Percentiles rank a stretch among this genome's conserved stretches.
Conservation (phyloP, 2,113 vertebrate species). For the Eulemur rufifrons region DNA sequence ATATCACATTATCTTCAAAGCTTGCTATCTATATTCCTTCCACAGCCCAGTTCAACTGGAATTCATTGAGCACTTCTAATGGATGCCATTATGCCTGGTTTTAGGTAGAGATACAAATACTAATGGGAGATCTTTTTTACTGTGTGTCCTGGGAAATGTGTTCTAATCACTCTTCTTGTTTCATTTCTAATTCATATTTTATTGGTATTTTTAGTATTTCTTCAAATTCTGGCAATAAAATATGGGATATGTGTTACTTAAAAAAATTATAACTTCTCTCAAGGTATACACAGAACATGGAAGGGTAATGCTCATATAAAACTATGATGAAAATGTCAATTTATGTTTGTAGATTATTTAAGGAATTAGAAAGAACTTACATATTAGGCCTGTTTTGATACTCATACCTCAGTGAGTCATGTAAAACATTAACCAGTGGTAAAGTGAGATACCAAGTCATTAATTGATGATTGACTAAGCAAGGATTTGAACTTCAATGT, state of each 20-base stretch:
- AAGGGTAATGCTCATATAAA: fast-evolving
- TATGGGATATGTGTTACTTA: neutral
- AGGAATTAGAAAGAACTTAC: neutral
- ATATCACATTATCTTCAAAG: neutral
- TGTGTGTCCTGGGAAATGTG: neutral
- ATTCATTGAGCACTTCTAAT: neutral
- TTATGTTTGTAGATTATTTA: neutral
- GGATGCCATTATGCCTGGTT: neutral
- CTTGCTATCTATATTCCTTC: neutral
- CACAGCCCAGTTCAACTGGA: neutral
- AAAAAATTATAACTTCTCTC: neutral
- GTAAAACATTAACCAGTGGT: neutral
- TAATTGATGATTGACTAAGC: neutral
- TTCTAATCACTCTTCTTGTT: neutral
- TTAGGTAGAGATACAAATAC: neutral
- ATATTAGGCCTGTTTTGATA: neutral
- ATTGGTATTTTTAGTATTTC: neutral
- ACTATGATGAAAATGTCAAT: neutral
- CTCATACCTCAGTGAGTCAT: neutral
- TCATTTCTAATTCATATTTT: neutral
- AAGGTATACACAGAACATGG: neutral
- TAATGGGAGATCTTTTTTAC: neutral
- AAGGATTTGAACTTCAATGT: neutral
- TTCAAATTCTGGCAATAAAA: neutral
- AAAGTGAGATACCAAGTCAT: neutral